Evolutionary conservation across 2,888 invertebrate genomes (phyloP).

Genomic region (Drosophila differens): DNA sequence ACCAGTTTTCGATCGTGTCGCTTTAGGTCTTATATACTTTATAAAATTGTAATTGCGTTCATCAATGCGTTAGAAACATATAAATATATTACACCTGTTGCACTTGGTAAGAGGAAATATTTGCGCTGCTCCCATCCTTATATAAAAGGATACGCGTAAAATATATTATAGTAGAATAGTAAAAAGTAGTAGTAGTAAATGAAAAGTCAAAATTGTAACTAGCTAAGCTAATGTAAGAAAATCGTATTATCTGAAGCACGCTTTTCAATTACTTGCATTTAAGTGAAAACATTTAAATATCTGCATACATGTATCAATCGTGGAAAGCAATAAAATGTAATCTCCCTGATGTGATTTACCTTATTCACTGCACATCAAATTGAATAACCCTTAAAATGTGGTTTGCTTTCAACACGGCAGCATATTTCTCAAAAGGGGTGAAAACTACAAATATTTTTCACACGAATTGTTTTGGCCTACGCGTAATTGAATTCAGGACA

Average conservation of each 20-base stretch:
- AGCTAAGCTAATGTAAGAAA: background rate
- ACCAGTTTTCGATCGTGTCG: background rate
- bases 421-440: constrained; percentile 34
- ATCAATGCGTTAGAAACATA: background rate
- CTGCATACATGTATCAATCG: constrained; percentile 8
- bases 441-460: constrained; percentile 62
- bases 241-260: background rate
- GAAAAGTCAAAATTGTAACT: background rate
- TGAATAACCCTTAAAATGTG: constrained; percentile 58
- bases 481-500: constrained; percentile 49
- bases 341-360: constrained; percentile 20
- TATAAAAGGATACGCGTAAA: background rate
- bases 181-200: too few species aligned
- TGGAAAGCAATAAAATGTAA: constrained; percentile 32
- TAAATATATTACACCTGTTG: background rate
- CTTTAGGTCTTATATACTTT: background rate
- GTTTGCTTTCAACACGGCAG: constrained; percentile 10
- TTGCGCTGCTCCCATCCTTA: background rate
- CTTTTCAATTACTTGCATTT: background rate
- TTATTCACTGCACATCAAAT: constrained; percentile 36
- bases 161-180: background rate
- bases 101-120: background rate
- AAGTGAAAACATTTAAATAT: background rate
- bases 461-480: constrained; percentile 55
- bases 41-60: background rate